Evolutionary conservation across 2,797 vertebrate species (phyloP).

Genomic region (Eulemur mongoz): DNA sequence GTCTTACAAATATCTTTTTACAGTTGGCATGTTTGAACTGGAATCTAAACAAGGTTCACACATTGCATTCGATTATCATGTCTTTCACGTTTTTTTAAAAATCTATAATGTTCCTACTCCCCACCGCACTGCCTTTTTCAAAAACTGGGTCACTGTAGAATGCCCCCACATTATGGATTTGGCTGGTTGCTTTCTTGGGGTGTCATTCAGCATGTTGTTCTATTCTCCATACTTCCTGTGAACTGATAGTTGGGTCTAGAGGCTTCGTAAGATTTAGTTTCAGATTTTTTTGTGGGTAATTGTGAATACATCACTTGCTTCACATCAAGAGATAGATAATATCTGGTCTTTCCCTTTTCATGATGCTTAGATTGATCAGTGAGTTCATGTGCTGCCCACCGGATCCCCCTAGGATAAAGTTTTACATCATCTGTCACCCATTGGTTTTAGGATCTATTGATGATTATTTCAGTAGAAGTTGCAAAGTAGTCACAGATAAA

Average conservation of each 20-base stretch:
- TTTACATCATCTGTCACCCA: neutral
- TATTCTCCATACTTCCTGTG: neutral
- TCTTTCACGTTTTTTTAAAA: neutral
- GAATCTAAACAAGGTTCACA: neutral
- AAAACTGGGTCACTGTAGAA: neutral
- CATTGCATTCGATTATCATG: neutral
- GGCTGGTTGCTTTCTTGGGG: neutral
- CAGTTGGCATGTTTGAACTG: neutral
- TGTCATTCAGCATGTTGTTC: neutral
- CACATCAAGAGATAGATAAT: neutral
- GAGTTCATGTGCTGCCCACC: neutral
- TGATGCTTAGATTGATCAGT: neutral
- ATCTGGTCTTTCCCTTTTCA: neutral
- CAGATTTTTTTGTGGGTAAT: neutral
- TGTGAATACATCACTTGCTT: neutral
- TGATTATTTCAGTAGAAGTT: neutral
- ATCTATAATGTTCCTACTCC: neutral
- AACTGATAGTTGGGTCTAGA: neutral
- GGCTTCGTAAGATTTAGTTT: neutral
- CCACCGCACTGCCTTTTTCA: too few species aligned
- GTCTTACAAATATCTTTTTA: slow-evolving; percentile 36
- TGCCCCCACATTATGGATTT: neutral
- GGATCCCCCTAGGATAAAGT: neutral
- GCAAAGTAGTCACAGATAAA: neutral
- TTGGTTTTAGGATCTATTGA: neutral